These are phyloP conservation scores for Rotaria sp. DNA, from an alignment of 2,888 invertebrate species.

Conservation along the genomic window DNA sequence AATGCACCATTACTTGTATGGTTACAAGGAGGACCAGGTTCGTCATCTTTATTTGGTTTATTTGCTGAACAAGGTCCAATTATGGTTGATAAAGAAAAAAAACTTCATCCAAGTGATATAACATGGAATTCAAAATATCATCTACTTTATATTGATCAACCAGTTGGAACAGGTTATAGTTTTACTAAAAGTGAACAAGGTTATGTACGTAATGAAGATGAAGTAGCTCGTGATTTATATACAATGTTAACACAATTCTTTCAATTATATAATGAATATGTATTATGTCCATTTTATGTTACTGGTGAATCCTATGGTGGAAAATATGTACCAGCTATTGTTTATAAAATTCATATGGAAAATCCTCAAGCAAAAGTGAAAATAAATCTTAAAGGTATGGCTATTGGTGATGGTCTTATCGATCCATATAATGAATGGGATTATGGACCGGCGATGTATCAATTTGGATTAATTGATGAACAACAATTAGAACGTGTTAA, in stretches of 20 bases:
- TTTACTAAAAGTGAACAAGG: background rate
- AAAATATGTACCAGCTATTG: conserved; percentile 69
- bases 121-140: conserved; percentile 14
- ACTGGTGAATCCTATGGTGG: conserved; percentile 64
- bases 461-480: conserved; percentile 49
- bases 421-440: conserved; percentile 46
- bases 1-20: conserved; percentile 54
- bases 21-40: conserved; percentile 57
- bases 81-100: conserved; percentile 56
- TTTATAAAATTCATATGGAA: conserved; percentile 48
- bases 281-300: conserved; percentile 70
- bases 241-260: conserved; percentile 65
- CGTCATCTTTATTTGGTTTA: conserved; percentile 54
- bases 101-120: conserved; percentile 35
- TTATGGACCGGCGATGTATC: background rate
- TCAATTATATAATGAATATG: conserved; percentile 70
- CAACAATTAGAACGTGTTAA: background rate
- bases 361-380: conserved; percentile 42
- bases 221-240: background rate
- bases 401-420: conserved; percentile 51
- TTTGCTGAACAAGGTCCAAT: conserved; percentile 74
- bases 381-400: conserved; percentile 49
- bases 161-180: conserved; percentile 14
- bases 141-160: conserved; percentile 15
- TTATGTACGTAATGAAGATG: background rate